Conservation (phyloP, 2,888 invertebrate species). For the Ypsolopha scabrella region DNA sequence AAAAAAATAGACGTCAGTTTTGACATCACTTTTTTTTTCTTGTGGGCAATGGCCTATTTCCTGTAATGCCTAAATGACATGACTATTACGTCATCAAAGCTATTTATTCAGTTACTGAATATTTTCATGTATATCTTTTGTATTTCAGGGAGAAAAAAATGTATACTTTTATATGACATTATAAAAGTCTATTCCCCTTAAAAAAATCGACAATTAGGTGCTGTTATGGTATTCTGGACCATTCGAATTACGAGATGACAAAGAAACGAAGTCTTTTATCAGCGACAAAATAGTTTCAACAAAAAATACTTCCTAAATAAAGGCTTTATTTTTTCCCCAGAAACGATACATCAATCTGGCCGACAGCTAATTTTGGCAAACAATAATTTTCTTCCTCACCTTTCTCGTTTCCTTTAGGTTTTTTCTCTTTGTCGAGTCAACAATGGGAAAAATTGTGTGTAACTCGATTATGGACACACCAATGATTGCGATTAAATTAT, state of each 20-base stretch:
- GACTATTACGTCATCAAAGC: too few species aligned
- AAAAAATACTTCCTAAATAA: not conserved
- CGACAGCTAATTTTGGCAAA: constrained; percentile 52
- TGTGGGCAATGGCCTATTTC: too few species aligned
- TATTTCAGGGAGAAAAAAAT: too few species aligned
- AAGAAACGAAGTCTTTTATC: not conserved
- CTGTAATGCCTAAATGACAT: too few species aligned
- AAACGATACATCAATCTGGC: constrained; percentile 44
- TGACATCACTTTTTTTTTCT: too few species aligned
- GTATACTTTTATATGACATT: too few species aligned
- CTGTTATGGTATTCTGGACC: too few species aligned
- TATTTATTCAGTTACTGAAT: too few species aligned
- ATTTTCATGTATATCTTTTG: too few species aligned
- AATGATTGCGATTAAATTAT: not conserved
- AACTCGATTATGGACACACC: constrained; percentile 10
- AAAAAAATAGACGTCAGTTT: too few species aligned
- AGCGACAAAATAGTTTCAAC: not conserved
- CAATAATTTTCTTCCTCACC: constrained; percentile 40
- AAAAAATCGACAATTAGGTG: too few species aligned
- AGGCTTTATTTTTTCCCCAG: constrained; percentile 20
- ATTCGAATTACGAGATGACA: not conserved
- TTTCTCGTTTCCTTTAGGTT: constrained; percentile 13
- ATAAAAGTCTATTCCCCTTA: too few species aligned
- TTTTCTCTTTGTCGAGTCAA: constrained; percentile 20
- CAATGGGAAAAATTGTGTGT: constrained; percentile 22